Base-by-base conservation (phyloP, 2,888 invertebrate species). In the Cynaeus angustus region DNA sequence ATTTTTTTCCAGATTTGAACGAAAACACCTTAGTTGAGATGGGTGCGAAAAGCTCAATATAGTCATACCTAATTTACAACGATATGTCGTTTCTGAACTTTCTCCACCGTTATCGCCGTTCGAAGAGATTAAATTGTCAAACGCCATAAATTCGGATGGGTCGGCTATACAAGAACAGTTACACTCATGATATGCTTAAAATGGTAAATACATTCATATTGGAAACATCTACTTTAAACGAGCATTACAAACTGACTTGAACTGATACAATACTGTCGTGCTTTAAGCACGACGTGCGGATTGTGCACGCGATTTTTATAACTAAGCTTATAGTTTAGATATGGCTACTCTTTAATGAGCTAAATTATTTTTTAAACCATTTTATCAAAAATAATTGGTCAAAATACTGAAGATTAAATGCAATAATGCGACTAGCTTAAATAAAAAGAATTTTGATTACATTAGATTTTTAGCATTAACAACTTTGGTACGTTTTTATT, bases 121-220 rank as follows among this genome's bases (percentile, higher is more conserved):
- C n/a, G 6, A 9, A 37, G 45, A 43, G 61, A 21, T 70, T 69
- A 74, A 79, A 82, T 80, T 81, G 80, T 79, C 81, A 80, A 78
- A 78, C 80, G 80, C 81, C 74, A 33, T 78, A 77, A 81, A 81
- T 81, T 81, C 79, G 80, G 80, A 77, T 75, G 52, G 74, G 78
- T 78, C 77, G 79, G 73, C 76, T 70, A 58, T 77, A 77, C 75
- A 78, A 76, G 75, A 74, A 76, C 75, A 78, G 73, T 76, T 75
- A 80, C 78, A 80, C 76, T 74, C 74, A 80, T 79, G 81, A 82
- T 80, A 81, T 81, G 81, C 80, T 79, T 80, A 80, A 81, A 80
- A 78, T 79, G 75, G 52, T 69, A 76, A 80, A 77, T 80, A 82
- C 80, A 81, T 77, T 68, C 69, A 79, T 74, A 78, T 77, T 72